Evolutionary conservation across 2,888 invertebrate genomes (phyloP).

Genomic region (Drosophila merina): DNA sequence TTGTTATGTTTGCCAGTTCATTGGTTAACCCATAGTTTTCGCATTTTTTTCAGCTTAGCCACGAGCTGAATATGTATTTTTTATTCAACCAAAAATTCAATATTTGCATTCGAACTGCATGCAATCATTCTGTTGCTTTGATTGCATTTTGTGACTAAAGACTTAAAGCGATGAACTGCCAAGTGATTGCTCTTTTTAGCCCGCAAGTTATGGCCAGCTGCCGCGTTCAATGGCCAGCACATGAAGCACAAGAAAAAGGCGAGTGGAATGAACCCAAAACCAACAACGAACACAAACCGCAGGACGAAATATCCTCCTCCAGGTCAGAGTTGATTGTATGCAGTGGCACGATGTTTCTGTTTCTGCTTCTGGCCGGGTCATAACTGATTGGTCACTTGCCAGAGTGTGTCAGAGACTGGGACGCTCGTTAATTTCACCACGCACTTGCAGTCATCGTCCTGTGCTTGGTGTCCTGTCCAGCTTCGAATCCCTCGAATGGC

Average conservation of each 20-base stretch:
- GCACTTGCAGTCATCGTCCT: constrained; percentile 57
- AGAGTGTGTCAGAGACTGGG: constrained; percentile 12
- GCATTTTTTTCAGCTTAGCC: neutral
- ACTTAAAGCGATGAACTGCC: constrained; percentile 18
- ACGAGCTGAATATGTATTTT: neutral
- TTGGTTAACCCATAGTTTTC: neutral
- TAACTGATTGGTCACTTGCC: constrained; percentile 70
- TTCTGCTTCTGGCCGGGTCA: constrained; percentile 41
- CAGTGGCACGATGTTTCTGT: constrained; percentile 48
- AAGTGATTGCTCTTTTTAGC: constrained; percentile 17
- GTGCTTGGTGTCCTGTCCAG: neutral
- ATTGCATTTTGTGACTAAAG: constrained; percentile 26
- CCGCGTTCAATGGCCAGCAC: constrained; percentile 66
- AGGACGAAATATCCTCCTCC: constrained; percentile 49
- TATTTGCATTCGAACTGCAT: constrained; percentile 28
- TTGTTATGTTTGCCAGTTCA: neutral
- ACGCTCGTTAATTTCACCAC: constrained; percentile 53
- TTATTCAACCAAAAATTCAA: constrained; percentile 12
- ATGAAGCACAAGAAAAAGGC: neutral
- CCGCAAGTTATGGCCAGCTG: constrained; percentile 44
- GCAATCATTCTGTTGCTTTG: constrained; percentile 19
- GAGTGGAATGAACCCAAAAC: constrained; percentile 65
- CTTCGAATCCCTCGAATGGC: constrained; percentile 15
- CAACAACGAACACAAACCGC: constrained; percentile 29
- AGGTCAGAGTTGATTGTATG: constrained; percentile 77